Conservation (phyloP, 92 coral and sea anemone genomes). For the Epizoanthus ramosus region DNA sequence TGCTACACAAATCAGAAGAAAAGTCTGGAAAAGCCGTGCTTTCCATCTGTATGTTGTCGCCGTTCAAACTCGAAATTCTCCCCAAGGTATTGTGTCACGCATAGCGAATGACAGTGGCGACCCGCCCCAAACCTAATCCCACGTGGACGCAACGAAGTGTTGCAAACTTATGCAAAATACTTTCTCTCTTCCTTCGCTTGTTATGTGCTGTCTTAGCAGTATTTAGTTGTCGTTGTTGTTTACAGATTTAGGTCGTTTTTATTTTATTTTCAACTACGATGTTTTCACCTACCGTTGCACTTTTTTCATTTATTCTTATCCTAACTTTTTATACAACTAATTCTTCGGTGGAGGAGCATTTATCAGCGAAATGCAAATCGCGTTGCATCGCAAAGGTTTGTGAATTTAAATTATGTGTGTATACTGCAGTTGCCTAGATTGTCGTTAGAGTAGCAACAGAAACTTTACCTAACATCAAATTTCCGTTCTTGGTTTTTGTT, state of each 20-base stretch:
- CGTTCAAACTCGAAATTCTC: slow-evolving; percentile 14
- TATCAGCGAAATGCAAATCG: slow-evolving; percentile 12
- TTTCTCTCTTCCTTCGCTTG: not conserved
- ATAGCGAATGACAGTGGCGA: not conserved
- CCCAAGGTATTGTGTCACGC: not conserved
- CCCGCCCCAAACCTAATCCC: not conserved
- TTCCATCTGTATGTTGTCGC: not conserved
- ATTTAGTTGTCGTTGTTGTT: not conserved
- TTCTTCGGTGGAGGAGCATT: slow-evolving; percentile 5
- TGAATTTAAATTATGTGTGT: slow-evolving; percentile 21
- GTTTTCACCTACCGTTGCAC: not conserved
- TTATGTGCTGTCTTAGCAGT: slow-evolving; percentile 6
- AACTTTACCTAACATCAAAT: not conserved
- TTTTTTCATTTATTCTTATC: not conserved
- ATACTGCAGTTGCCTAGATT: slow-evolving; percentile 2
- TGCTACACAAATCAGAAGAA: not conserved
- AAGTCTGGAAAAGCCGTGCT: not conserved
- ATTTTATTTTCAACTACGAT: not conserved
- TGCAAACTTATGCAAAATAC: slow-evolving; percentile 21
- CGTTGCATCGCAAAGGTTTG: slow-evolving; percentile 34
- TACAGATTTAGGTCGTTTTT: not conserved
- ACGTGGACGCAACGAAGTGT: slow-evolving; percentile 30
- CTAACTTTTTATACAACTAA: not conserved
- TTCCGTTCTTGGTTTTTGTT: not conserved
- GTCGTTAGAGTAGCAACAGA: not conserved